phyloP scores from a whole-genome alignment of 2,797 vertebrate species.

The Pipistrellus pygmaeus region DNA sequence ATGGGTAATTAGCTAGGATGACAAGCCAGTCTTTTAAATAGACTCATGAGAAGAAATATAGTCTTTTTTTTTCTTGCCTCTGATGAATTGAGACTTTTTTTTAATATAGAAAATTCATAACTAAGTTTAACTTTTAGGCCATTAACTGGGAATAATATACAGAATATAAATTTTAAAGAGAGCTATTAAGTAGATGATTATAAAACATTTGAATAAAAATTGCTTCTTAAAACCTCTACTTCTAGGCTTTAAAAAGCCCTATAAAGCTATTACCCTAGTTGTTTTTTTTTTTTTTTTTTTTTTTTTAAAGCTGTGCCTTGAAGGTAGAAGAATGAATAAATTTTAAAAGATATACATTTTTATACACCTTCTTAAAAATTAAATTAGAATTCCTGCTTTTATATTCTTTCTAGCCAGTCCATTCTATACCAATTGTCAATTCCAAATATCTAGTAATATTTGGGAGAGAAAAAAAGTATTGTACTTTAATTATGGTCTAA shows the following conservation, averaged over 20 bases:
- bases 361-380: neutral
- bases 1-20: neutral
- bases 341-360: neutral
- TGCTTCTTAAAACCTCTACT: neutral
- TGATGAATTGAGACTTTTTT: constrained; percentile 16
- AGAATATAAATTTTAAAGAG: neutral
- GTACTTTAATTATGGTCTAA: neutral
- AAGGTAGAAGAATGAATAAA: neutral
- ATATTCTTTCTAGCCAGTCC: neutral
- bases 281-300: neutral
- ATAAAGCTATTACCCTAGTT: neutral
- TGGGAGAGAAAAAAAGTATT: neutral
- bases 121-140: neutral
- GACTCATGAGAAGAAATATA: neutral
- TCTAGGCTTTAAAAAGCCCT: neutral
- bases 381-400: neutral
- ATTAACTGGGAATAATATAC: constrained; percentile 31
- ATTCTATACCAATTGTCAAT: neutral
- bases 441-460: neutral
- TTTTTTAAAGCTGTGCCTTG: neutral
- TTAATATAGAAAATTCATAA: constrained; percentile 27
- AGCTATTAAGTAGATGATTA: neutral
- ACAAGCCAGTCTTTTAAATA: neutral
- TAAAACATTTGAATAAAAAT: constrained; percentile 2
- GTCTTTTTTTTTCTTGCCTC: neutral